Evolutionary conservation across 2,888 invertebrate genomes (phyloP).

Genomic region (Meteorus colon): DNA sequence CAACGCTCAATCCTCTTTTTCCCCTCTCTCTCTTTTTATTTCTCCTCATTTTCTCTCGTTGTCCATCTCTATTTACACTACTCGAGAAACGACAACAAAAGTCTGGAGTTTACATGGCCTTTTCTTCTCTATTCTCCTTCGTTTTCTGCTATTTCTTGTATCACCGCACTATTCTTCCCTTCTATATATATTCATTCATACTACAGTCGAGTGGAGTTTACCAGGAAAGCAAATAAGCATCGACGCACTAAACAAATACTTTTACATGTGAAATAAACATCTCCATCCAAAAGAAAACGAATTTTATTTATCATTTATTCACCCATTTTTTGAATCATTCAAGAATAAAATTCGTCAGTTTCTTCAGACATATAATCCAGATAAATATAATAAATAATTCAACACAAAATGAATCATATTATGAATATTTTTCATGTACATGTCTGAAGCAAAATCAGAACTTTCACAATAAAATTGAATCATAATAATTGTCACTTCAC

Average conservation of each 20-base stretch:
- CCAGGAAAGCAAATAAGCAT: neutral
- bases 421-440: too few relatives aligned
- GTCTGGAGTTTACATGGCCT: neutral
- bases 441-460: too few relatives aligned
- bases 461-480: too few relatives aligned
- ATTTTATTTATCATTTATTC: too few relatives aligned
- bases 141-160: neutral
- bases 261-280: neutral
- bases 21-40: neutral
- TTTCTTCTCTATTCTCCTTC: neutral
- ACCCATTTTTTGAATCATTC: neutral
- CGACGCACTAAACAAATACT: neutral
- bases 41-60: neutral
- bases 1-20: conserved; percentile 15
- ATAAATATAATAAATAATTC: too few relatives aligned
- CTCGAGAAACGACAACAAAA: neutral
- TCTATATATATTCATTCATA: neutral
- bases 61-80: neutral
- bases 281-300: neutral
- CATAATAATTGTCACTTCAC: too few relatives aligned
- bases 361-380: too few relatives aligned
- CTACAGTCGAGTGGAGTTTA: neutral
- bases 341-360: too few relatives aligned
- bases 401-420: too few relatives aligned
- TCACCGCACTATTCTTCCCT: neutral